Conservation (phyloP, 1,140 invertebrate genomes). For the Aphaenogaster floridana region DNA sequence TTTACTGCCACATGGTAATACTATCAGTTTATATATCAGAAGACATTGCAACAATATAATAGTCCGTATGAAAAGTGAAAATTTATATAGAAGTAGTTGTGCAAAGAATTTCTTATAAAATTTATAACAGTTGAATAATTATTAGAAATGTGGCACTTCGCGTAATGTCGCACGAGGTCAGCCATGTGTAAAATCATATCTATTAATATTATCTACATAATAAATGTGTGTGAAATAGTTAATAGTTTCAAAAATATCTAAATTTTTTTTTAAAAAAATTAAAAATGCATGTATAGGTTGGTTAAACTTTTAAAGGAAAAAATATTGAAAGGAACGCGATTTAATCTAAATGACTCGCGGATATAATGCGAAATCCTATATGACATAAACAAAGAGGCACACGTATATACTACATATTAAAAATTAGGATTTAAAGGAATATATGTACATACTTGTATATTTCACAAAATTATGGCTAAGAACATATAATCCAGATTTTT, state of each 20-base stretch:
- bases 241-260: constrained; percentile 11
- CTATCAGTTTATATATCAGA: constrained; percentile 38
- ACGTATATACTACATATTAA: constrained; percentile 36
- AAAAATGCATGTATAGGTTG: constrained; percentile 4
- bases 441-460: constrained; percentile 56
- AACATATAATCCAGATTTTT: constrained; percentile 44
- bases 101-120: constrained; percentile 63
- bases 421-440: constrained; percentile 54
- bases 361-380: constrained; percentile 28
- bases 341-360: constrained; percentile 1
- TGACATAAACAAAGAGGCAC: constrained; percentile 27
- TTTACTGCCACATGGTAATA: constrained; percentile 68
- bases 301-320: constrained; percentile 5
- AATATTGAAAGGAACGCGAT: constrained; percentile 15
- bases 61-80: constrained; percentile 53
- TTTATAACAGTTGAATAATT: constrained; percentile 53
- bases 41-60: constrained; percentile 37
- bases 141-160: constrained; percentile 64
- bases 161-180: constrained; percentile 16
- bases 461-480: constrained; percentile 54
- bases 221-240: neutral
- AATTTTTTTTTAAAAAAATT: constrained; percentile 10
- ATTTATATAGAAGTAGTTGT: constrained; percentile 58
- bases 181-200: constrained; percentile 51
- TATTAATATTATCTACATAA: constrained; percentile 44